phyloP scores from a whole-genome alignment of 1,140 invertebrate genomes.

The Solenopsis invicta region DNA sequence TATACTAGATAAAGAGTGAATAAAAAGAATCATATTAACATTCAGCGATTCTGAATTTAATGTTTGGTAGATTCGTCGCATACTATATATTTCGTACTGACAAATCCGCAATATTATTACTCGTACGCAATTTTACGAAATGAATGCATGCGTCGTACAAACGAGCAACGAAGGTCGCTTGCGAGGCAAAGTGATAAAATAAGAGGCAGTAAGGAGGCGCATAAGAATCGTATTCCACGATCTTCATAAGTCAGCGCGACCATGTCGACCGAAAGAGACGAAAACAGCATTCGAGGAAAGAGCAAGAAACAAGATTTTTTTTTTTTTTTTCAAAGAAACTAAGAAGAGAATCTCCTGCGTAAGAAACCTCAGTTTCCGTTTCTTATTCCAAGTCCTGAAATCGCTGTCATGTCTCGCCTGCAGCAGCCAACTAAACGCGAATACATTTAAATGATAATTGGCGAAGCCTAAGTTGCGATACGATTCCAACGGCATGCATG shows the following conservation, averaged over 20 bases:
- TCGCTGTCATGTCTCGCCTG: constrained; percentile 32
- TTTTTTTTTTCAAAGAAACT: constrained; percentile 48
- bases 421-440: constrained; percentile 66
- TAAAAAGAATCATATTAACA: not conserved
- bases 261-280: constrained; percentile 69
- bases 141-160: constrained; percentile 35
- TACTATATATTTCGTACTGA: not conserved
- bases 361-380: constrained; percentile 54
- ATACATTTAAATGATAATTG: constrained; percentile 79
- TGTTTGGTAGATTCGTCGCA: not conserved
- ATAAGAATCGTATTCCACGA: constrained; percentile 71
- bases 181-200: constrained; percentile 67
- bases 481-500: constrained; percentile 33
- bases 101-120: constrained; percentile 63
- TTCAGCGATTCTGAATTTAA: constrained; percentile 10
- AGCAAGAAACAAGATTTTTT: constrained; percentile 25
- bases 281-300: constrained; percentile 1
- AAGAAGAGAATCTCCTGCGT: constrained; percentile 61
- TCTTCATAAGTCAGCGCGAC: constrained; percentile 74
- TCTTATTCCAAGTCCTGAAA: constrained; percentile 58
- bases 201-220: constrained; percentile 65
- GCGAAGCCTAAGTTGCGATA: constrained; percentile 61
- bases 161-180: constrained; percentile 54
- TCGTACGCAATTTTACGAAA: constrained; percentile 30
- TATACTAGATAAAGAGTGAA: not conserved